These are phyloP conservation scores for Pimephales promelas DNA, from an alignment of 2,113 vertebrate genomes.

Conservation along the genomic window DNA sequence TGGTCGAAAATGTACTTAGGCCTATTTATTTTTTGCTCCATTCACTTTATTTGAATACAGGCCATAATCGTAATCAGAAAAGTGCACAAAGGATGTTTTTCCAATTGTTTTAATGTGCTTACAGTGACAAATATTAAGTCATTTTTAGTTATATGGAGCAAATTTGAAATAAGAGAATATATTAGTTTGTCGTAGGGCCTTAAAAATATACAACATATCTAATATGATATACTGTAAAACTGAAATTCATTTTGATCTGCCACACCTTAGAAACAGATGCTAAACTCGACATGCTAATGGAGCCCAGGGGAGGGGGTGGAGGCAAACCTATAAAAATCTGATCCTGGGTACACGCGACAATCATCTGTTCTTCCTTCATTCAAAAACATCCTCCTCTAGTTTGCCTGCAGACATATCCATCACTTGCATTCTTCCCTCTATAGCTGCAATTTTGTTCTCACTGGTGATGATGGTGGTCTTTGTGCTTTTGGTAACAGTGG, in stretches of 20 bases:
- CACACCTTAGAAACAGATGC: background rate
- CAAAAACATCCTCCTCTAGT: constrained; percentile 7
- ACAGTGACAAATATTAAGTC: background rate
- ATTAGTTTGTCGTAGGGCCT: background rate
- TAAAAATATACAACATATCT: background rate
- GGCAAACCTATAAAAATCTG: background rate
- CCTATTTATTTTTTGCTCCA: background rate
- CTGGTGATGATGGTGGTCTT: constrained; percentile 24
- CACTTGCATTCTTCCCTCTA: background rate
- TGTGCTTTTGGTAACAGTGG: constrained; percentile 29
- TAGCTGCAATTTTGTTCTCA: background rate
- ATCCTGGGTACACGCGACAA: background rate
- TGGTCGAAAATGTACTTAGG: background rate
- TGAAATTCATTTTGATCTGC: background rate
- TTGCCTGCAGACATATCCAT: background rate
- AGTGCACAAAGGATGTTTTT: background rate
- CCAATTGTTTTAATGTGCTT: background rate
- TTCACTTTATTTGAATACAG: constrained; percentile 7
- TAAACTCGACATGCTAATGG: background rate
- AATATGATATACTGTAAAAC: background rate
- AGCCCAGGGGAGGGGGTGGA: background rate
- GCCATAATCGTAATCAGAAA: background rate
- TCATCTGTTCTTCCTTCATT: background rate
- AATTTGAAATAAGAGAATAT: background rate
- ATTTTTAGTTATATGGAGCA: background rate